These are phyloP conservation scores for Rutpela maculata DNA, from an alignment of 2,888 invertebrate genomes.

Conservation along the genomic window DNA sequence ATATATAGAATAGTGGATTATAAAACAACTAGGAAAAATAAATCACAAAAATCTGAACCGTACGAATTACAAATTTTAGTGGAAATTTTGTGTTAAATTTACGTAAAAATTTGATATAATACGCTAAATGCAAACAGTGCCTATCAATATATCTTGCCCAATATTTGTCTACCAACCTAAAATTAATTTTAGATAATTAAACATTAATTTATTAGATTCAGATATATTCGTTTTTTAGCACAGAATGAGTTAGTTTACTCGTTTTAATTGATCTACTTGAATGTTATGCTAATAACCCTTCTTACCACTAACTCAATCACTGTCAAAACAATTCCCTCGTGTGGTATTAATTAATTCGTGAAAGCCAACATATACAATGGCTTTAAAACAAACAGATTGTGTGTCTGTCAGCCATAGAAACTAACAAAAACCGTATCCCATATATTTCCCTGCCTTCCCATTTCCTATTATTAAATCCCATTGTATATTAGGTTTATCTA, in stretches of 20 bases:
- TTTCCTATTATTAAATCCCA: slow-evolving; percentile 24
- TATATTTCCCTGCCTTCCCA: slow-evolving; percentile 21
- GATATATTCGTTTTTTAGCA: background rate
- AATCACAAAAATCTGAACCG: too few relatives aligned
- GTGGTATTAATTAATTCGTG: slow-evolving; percentile 16
- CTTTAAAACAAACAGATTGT: slow-evolving; percentile 31
- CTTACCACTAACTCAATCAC: slow-evolving; percentile 26
- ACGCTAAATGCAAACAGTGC: too few relatives aligned
- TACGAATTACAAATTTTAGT: too few relatives aligned
- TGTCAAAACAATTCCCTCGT: slow-evolving; percentile 17
- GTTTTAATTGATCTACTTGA: background rate
- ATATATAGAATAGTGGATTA: too few relatives aligned
- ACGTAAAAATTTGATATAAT: too few relatives aligned
- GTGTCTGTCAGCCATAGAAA: slow-evolving; percentile 8
- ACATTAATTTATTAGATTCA: background rate
- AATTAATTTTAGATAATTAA: background rate
- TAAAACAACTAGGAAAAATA: too few relatives aligned
- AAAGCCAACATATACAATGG: background rate
- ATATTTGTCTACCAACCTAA: background rate
- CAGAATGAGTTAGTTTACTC: background rate
- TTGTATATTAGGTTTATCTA: background rate
- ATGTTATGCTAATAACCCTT: slow-evolving; percentile 24
- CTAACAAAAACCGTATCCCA: slow-evolving; percentile 25
- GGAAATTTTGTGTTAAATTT: too few relatives aligned
- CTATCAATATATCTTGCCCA: too few relatives aligned